Conservation (phyloP, 2,797 vertebrate species). For the Lacerta viridis region DNA sequence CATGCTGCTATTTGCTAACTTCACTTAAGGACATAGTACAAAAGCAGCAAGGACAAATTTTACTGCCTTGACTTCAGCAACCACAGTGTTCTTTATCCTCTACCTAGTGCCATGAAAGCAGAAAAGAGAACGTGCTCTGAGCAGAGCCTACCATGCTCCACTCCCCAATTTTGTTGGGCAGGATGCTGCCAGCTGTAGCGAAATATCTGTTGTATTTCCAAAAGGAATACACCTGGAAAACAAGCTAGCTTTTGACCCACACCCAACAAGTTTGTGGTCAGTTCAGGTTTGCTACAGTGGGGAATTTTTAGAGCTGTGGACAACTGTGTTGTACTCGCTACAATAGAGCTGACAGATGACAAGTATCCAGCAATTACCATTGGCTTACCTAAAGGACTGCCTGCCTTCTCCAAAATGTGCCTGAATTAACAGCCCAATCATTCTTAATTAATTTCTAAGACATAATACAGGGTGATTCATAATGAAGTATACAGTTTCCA, state of each 20-base stretch:
- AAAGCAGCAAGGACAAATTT: neutral
- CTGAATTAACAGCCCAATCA: neutral
- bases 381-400: neutral
- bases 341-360: neutral
- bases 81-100: neutral
- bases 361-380: conserved; percentile 40
- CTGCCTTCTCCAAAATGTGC: neutral
- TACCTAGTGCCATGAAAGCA: neutral
- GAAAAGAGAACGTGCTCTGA: neutral
- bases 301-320: neutral
- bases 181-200: neutral
- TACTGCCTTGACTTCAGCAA: neutral
- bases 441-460: neutral
- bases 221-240: neutral
- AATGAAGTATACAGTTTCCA: too few species aligned
- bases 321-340: neutral
- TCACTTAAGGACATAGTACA: neutral
- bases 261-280: neutral
- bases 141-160: neutral
- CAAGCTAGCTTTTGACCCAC: neutral
- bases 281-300: neutral
- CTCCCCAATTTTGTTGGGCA: neutral
- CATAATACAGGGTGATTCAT: too few species aligned
- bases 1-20: neutral
- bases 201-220: neutral